A percentile compares a stretch with the other conserved stretches of the same genome.
phyloP scores from a whole-genome alignment of 2,888 invertebrate species.

The Caenorhabditis drosophilae region DNA sequence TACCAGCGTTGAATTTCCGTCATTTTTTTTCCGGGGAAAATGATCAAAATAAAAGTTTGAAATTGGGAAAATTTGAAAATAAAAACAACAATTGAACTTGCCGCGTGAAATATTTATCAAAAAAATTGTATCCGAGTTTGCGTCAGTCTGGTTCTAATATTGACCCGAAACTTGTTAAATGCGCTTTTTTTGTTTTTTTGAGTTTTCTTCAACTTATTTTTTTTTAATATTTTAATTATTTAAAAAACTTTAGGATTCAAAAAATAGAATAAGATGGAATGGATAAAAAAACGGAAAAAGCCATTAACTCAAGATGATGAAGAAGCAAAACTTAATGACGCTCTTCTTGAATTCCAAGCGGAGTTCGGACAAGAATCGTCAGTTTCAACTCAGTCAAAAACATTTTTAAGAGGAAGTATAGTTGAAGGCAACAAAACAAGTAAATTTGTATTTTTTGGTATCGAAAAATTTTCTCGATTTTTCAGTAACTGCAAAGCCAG shows the following conservation, averaged over 20 bases:
- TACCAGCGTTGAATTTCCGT: too few species aligned
- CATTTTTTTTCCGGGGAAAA: too few species aligned
- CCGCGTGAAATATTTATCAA: too few species aligned
- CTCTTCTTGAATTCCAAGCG: constrained; percentile 33
- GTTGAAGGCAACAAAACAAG: constrained; percentile 73
- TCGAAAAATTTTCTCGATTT: not conserved
- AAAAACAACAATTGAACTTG: too few species aligned
- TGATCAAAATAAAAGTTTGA: too few species aligned
- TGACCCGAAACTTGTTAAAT: too few species aligned
- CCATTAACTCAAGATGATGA: constrained; percentile 26
- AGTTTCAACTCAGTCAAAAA: constrained; percentile 75
- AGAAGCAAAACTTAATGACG: constrained; percentile 36
- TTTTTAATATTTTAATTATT: not conserved
- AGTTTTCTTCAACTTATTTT: not conserved
- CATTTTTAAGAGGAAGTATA: constrained; percentile 97
- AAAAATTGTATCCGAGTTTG: too few species aligned
- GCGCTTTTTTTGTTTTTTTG: too few species aligned
- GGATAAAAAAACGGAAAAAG: constrained; percentile 33
- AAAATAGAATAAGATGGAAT: constrained; percentile 28
- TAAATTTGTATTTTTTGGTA: constrained; percentile 16
- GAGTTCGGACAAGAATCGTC: constrained; percentile 28
- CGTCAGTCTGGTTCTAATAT: too few species aligned
- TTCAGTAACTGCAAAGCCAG: constrained; percentile 18
- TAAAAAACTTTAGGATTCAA: not conserved
- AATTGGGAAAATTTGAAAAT: too few species aligned